Evolutionary conservation across 1,140 invertebrate species (phyloP).

Genomic region (Zaprionus ornatus): DNA sequence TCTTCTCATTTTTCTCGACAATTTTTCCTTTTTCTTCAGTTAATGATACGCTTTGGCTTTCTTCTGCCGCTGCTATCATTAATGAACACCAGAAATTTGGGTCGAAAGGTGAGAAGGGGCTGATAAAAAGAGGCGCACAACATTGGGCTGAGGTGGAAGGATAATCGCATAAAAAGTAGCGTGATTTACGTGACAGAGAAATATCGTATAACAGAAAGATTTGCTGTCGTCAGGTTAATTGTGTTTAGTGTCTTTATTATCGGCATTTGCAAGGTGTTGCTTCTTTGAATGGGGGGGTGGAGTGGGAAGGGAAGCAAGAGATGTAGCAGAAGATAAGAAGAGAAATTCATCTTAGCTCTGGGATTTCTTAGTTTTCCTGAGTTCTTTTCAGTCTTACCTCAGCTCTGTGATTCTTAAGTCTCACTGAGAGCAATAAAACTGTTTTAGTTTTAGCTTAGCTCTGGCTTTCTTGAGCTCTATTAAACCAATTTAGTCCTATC

Average conservation of each 20-base stretch:
- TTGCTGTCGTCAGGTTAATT: constrained; percentile 1
- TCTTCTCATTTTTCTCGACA: constrained; percentile 11
- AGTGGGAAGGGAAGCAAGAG: background rate
- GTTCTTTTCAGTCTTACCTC: no score
- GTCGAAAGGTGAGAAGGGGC: background rate
- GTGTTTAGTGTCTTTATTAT: constrained; percentile 4
- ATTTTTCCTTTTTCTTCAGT: constrained; percentile 21
- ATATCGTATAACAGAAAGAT: background rate
- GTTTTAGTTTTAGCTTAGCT: no score
- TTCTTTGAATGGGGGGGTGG: background rate
- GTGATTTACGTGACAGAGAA: background rate
- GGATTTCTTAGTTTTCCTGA: no score
- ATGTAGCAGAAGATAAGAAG: no score
- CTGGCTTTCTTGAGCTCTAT: no score
- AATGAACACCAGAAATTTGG: constrained; percentile 27
- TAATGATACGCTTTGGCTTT: constrained; percentile 64
- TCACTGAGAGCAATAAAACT: no score
- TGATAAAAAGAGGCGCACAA: background rate
- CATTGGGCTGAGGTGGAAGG: background rate
- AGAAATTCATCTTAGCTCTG: no score
- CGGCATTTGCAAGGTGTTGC: background rate
- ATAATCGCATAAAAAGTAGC: background rate
- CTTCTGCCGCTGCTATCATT: constrained; percentile 14
- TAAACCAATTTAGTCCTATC: no score
- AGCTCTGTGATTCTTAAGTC: no score